Evolutionary conservation across 2,888 invertebrate species (phyloP).

Genomic region (Cerastoderma edule): DNA sequence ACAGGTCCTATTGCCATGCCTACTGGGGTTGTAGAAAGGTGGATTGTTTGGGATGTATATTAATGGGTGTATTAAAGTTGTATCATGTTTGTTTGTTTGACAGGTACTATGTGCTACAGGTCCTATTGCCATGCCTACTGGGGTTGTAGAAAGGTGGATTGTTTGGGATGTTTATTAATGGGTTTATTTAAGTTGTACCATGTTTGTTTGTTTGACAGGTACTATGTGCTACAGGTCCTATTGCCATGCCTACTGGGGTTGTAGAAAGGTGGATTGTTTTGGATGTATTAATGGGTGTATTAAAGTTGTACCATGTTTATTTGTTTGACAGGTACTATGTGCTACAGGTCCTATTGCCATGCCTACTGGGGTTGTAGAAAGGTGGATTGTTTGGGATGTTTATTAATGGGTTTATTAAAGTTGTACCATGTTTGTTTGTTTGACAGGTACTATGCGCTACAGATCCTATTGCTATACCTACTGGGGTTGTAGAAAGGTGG

Average conservation of each 20-base stretch:
- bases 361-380: conserved; percentile 82
- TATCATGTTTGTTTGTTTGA: no score
- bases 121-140: conserved; percentile 81
- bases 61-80: no score
- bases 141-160: conserved; percentile 80
- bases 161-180: no score
- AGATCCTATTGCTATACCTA: conserved; percentile 81
- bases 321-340: conserved; percentile 75
- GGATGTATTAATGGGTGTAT: no score
- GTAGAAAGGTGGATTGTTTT: conserved; percentile 77
- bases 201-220: conserved; percentile 77
- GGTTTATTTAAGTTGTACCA: no score
- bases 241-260: conserved; percentile 83
- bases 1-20: conserved; percentile 78
- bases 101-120: conserved; percentile 79
- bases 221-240: conserved; percentile 75
- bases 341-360: conserved; percentile 79
- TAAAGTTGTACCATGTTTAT: no score
- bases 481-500: conserved; percentile 81
- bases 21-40: conserved; percentile 82
- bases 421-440: no score
- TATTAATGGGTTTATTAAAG: no score
- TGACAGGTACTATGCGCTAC: conserved; percentile 78
- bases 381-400: conserved; percentile 75
- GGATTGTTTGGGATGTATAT: no score